Evolutionary conservation across 2,113 vertebrate species (phyloP).

Genomic region (Chionis minor): DNA sequence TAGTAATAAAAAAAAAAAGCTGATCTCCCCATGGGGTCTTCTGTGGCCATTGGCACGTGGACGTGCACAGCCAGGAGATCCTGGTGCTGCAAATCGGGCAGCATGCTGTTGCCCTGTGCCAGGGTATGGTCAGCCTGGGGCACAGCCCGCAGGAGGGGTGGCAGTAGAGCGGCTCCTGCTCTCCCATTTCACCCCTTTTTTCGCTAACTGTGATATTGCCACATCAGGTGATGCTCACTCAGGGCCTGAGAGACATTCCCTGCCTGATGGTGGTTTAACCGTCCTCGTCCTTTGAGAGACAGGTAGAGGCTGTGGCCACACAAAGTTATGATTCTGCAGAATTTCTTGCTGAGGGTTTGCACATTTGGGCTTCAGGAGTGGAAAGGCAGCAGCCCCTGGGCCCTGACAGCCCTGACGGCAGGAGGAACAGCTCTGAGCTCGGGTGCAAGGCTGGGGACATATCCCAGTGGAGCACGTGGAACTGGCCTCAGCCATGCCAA

Average conservation of each 20-base stretch:
- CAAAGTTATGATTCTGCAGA: not conserved
- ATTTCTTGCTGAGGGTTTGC: not conserved
- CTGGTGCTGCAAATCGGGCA: not conserved
- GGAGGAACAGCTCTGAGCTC: not conserved
- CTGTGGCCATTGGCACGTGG: fast-evolving
- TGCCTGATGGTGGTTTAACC: not conserved
- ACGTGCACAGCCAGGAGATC: fast-evolving
- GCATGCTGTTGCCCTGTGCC: fast-evolving
- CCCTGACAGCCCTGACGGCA: fast-evolving
- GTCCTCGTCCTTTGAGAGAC: not conserved
- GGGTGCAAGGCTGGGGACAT: fast-evolving
- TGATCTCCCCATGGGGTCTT: fast-evolving
- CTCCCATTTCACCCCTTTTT: not conserved
- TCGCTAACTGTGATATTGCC: not conserved
- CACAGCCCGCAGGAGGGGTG: fast-evolving
- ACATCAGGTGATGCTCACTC: not conserved
- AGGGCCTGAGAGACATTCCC: not conserved
- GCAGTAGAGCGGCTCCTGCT: not conserved
- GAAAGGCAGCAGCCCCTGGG: not conserved
- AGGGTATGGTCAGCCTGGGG: not conserved
- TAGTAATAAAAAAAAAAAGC: too few species aligned
- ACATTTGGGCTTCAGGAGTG: not conserved
- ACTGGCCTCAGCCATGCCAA: not conserved
- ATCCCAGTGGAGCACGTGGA: not conserved
- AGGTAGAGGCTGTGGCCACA: not conserved